Base-by-base conservation (phyloP, 64 coral and sea anemone genomes). In the Astreopora myriophthalma region DNA sequence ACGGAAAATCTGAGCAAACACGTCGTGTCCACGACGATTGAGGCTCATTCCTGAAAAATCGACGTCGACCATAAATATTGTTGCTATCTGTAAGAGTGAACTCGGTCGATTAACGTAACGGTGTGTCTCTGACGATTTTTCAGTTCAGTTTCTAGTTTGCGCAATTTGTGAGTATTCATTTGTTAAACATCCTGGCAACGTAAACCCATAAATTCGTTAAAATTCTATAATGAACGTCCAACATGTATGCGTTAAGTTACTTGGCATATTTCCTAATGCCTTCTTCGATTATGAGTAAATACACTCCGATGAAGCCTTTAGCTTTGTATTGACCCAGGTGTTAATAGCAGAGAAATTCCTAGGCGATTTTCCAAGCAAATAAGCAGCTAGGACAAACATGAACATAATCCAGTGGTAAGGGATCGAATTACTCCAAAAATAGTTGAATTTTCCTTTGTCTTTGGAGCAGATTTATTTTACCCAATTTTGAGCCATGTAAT, bases 271-370 rank as follows among this genome's bases (percentile, higher is more conserved):
- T 83, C 34, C 32, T 30, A 78, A 35, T 33, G 10, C 7, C 57
- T 57, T 5, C 14, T 25, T 65, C 64, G 35, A 64, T 34, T 38
- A 8, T 33, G 55, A 33, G 79, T 83, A 83, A 83, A 65, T 65
- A 65, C 33, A 25, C 24, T 17, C 26, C 23, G 67, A 30, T 80
- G 49, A 60, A 60, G 17, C 55, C 64, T 83, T 83, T 83, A 83
- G 52, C n/a, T 31, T 65, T 37, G 0, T 83, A 57, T 83, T 83
- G 79, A 83, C 79, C 79, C 79, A 83, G 79, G 79, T 83, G 79
- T 35, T 17, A 38, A 61, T 8, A 8, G 30, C 32, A 11, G 61
- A 36, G 64, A 83, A 64, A 64, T 65, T 65, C 28, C 20, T 39
- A 64, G 79, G 52, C 58, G 52, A 64, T 83, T 17, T 83, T 83